phyloP scores from a whole-genome alignment of 2,888 invertebrate genomes.

The Mesoligia furuncula region DNA sequence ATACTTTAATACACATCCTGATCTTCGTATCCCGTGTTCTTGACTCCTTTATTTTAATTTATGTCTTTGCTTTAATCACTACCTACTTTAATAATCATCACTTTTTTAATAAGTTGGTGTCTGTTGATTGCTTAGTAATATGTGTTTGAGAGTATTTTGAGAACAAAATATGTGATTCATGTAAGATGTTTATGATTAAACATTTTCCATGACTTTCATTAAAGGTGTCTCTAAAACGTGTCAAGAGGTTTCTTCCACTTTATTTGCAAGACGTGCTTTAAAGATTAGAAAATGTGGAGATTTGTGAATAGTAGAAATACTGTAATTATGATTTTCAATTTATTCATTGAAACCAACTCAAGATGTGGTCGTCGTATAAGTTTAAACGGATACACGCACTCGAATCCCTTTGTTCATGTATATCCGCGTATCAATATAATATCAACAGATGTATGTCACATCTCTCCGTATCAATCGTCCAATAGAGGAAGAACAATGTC shows the following conservation, averaged over 20 bases:
- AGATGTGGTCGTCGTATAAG: not conserved
- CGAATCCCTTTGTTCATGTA: constrained; percentile 23
- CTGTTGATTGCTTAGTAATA: constrained; percentile 13
- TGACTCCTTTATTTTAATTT: constrained; percentile 27
- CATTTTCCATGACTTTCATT: constrained; percentile 7
- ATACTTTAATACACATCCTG: constrained; percentile 21
- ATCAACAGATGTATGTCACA: constrained; percentile 60
- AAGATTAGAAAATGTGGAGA: constrained; percentile 7
- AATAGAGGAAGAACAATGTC: constrained; percentile 77
- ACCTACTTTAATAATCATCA: constrained; percentile 9
- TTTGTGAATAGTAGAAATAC: not conserved
- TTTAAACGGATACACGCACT: not conserved
- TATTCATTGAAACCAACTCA: not conserved
- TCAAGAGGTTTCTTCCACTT: constrained; percentile 3
- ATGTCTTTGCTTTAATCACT: constrained; percentile 13
- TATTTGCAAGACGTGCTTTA: constrained; percentile 24
- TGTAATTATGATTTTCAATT: constrained; percentile 12
- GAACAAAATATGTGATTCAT: not conserved
- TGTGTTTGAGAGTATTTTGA: not conserved
- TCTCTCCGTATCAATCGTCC: constrained; percentile 65
- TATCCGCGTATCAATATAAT: constrained; percentile 37
- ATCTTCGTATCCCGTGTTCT: constrained; percentile 7
- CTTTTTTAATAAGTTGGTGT: not conserved
- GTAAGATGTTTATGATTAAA: constrained; percentile 16
- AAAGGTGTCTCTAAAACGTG: not conserved